Evolutionary conservation across 2,113 vertebrate genomes (phyloP).

Genomic region (Taurulus bubalis): DNA sequence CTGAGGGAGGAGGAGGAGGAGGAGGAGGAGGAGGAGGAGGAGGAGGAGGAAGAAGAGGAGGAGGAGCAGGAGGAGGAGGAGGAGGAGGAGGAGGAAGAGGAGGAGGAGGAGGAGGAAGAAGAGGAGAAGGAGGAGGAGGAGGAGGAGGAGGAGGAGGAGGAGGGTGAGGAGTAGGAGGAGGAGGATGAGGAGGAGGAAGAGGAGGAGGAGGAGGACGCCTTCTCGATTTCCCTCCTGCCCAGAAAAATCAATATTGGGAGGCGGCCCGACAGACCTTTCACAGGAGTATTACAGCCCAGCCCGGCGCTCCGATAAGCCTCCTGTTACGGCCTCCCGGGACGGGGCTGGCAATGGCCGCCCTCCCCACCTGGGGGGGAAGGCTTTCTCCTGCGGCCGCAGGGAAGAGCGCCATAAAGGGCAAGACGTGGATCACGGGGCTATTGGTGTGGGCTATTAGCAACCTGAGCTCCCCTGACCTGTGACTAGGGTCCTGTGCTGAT

Average conservation of each 20-base stretch:
- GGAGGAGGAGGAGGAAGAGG: no score
- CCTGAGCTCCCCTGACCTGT: constrained; percentile 85
- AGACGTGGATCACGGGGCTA: constrained; percentile 79
- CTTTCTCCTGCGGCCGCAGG: constrained; percentile 81
- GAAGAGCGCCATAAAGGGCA: constrained; percentile 82
- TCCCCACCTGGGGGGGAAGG: constrained; percentile 79
- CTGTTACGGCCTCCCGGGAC: constrained; percentile 85
- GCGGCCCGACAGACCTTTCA: constrained; percentile 84
- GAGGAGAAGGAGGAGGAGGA: no score
- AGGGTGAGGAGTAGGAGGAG: no score
- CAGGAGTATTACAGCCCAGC: constrained; percentile 89
- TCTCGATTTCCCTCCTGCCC: constrained; percentile 79
- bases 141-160: no score
- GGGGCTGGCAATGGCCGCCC: constrained; percentile 74
- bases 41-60: no score
- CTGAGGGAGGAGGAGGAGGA: no score
- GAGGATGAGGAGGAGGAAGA: no score
- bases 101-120: no score
- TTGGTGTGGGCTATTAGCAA: constrained; percentile 86
- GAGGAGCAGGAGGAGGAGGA: no score
- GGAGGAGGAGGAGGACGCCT: no score
- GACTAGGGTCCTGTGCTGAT: constrained; percentile 84
- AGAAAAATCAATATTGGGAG: constrained; percentile 86
- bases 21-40: no score
- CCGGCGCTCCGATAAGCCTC: constrained; percentile 83